Conservation (phyloP, 2,888 invertebrate genomes). For the Lithophane semibrunnea region DNA sequence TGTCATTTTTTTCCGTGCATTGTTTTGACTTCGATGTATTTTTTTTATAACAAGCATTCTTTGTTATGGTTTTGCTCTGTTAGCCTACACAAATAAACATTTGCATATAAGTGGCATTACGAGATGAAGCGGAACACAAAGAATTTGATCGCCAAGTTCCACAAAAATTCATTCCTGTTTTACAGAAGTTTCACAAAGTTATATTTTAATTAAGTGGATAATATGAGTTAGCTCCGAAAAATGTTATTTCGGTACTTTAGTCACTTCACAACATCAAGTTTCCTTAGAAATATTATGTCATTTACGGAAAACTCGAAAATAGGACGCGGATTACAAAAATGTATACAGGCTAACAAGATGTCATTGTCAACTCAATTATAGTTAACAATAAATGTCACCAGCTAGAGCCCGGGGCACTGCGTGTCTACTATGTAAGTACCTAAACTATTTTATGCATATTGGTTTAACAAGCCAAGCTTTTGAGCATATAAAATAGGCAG, state of each 20-base stretch:
- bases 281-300: conserved; percentile 14
- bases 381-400: conserved; percentile 3
- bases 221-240: too few relatives aligned
- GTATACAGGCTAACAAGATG: conserved; percentile 30
- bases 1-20: conserved; percentile 6
- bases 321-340: not conserved
- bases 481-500: not conserved
- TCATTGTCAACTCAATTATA: conserved; percentile 38
- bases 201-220: too few relatives aligned
- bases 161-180: not conserved
- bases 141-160: not conserved
- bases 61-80: conserved; percentile 7
- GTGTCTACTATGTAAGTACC: not conserved
- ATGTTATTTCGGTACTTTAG: not conserved
- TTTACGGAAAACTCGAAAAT: not conserved
- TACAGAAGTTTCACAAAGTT: too few relatives aligned
- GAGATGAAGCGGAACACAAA: not conserved
- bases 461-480: not conserved
- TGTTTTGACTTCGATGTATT: conserved; percentile 23
- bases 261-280: not conserved
- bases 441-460: not conserved
- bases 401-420: not conserved
- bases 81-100: not conserved
- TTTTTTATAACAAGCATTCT: not conserved
- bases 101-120: not conserved